Percentiles rank a stretch among this genome's conserved stretches.
These are phyloP conservation scores for Nomada lathburiana DNA, from an alignment of 2,888 invertebrate species.

Conservation along the genomic window DNA sequence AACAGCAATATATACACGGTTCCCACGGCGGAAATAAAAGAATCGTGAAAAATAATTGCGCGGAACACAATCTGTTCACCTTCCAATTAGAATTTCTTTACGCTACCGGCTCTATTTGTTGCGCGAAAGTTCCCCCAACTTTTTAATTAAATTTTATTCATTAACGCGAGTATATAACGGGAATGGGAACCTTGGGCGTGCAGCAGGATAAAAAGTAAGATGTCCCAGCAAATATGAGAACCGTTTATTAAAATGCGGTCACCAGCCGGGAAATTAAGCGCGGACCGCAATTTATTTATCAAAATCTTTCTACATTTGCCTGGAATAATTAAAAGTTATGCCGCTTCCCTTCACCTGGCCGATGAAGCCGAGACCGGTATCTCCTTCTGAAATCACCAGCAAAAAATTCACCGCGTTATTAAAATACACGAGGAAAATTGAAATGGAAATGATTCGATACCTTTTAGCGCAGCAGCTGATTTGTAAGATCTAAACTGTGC, in stretches of 20 bases:
- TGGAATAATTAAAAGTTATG: slow-evolving; percentile 31
- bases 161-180: slow-evolving; percentile 39
- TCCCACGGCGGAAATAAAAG: slow-evolving; percentile 16
- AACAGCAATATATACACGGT: background rate
- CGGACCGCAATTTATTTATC: slow-evolving; percentile 23
- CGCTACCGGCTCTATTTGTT: slow-evolving; percentile 49
- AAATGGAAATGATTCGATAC: background rate
- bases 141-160: slow-evolving; percentile 65
- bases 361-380: background rate
- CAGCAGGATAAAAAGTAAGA: slow-evolving; percentile 40
- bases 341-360: background rate
- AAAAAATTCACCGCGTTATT: background rate
- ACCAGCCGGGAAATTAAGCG: slow-evolving; percentile 17
- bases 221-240: slow-evolving; percentile 9
- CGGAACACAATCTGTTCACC: slow-evolving; percentile 50
- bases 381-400: too few species aligned
- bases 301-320: slow-evolving; percentile 4
- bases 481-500: too few species aligned
- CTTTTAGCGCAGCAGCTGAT: background rate
- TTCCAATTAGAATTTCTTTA: slow-evolving; percentile 62
- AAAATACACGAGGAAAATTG: background rate
- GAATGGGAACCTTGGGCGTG: slow-evolving; percentile 4
- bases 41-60: slow-evolving; percentile 53
- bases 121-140: slow-evolving; percentile 45
- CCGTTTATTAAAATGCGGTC: slow-evolving; percentile 23